Evolutionary conservation across 2,888 invertebrate genomes (phyloP).

Genomic region (Agrilus cyanescens): DNA sequence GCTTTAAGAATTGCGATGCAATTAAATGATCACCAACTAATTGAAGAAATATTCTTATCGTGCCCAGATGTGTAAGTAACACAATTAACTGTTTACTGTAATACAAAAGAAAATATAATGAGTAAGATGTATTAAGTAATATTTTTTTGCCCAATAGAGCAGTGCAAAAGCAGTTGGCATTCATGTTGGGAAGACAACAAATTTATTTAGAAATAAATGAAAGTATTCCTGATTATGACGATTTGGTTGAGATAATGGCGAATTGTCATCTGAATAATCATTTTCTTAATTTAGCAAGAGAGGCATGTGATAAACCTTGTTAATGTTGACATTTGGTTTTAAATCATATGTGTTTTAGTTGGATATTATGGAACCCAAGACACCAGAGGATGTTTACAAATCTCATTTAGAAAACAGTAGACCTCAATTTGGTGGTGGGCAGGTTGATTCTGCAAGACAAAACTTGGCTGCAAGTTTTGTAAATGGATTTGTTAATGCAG

Average conservation of each 20-base stretch:
- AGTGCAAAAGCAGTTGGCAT: slow-evolving; percentile 59
- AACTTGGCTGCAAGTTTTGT: slow-evolving; percentile 68
- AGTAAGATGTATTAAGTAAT: too few species aligned
- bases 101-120: too few species aligned
- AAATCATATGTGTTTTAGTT: slow-evolving; percentile 33
- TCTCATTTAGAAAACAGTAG: slow-evolving; percentile 55
- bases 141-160: slow-evolving; percentile 34
- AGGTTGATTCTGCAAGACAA: slow-evolving; percentile 59
- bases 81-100: slow-evolving; percentile 1
- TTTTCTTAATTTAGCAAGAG: slow-evolving; percentile 59
- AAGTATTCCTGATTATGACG: slow-evolving; percentile 44
- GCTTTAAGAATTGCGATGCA: slow-evolving; percentile 57
- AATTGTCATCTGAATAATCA: slow-evolving; percentile 61
- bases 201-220: slow-evolving; percentile 50
- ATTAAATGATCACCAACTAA: slow-evolving; percentile 46
- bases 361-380: slow-evolving; percentile 70
- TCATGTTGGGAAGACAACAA: slow-evolving; percentile 62
- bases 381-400: slow-evolving; percentile 71
- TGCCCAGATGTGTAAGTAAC: slow-evolving; percentile 48
- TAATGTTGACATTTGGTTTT: background rate
- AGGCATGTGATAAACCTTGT: slow-evolving; percentile 31
- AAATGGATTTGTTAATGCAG: slow-evolving; percentile 69
- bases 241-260: slow-evolving; percentile 53
- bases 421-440: slow-evolving; percentile 41
- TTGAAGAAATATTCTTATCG: slow-evolving; percentile 48